phyloP scores from a whole-genome alignment of 2,797 vertebrate species.

The Danio aesculapii region DNA sequence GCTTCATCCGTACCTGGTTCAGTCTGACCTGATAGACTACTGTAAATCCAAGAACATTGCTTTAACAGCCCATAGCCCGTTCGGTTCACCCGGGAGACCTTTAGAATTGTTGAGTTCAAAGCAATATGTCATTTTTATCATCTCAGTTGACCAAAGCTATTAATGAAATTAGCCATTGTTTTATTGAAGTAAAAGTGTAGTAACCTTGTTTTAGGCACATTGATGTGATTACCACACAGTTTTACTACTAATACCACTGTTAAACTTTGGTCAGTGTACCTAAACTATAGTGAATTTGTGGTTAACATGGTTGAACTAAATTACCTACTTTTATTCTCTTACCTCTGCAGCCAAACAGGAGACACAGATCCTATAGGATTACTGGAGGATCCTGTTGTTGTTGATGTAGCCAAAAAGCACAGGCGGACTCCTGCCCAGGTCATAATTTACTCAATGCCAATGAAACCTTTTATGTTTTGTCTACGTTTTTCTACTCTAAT shows the following conservation, averaged over 20 bases:
- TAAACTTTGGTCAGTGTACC: too few relatives aligned
- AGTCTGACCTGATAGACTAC: constrained; percentile 75
- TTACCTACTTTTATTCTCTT: background rate
- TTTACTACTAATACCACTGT: too few relatives aligned
- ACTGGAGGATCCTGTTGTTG: constrained; percentile 73
- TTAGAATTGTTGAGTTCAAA: constrained; percentile 60
- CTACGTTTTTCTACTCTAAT: too few relatives aligned
- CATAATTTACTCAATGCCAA: background rate
- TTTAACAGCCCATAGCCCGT: constrained; percentile 78
- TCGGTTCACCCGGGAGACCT: constrained; percentile 78
- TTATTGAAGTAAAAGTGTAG: too few relatives aligned
- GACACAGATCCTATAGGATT: constrained; percentile 73
- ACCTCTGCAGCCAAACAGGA: constrained; percentile 63
- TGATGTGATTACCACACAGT: too few relatives aligned
- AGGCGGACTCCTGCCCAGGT: constrained; percentile 77
- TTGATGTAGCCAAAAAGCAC: constrained; percentile 72
- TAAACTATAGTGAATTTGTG: too few relatives aligned
- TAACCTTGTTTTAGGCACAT: too few relatives aligned
- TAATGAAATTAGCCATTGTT: too few relatives aligned
- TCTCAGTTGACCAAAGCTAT: background rate
- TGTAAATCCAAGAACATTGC: constrained; percentile 76
- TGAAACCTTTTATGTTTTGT: too few relatives aligned
- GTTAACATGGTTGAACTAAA: too few relatives aligned
- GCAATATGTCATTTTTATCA: background rate
- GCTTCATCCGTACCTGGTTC: constrained; percentile 80